Evolutionary conservation across 1,140 invertebrate species (phyloP).

Genomic region (Drosophila athabasca): DNA sequence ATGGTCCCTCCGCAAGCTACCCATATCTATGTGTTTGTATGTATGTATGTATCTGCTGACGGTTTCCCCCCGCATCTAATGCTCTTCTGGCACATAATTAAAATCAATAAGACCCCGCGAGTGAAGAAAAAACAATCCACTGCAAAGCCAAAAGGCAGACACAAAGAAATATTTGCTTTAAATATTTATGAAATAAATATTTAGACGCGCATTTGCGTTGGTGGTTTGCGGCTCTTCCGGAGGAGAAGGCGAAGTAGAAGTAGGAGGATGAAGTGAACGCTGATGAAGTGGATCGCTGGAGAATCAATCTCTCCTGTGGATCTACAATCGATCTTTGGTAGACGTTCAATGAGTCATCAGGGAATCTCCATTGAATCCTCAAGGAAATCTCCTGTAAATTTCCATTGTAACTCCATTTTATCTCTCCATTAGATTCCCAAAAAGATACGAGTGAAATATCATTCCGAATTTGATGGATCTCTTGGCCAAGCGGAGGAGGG

Average conservation of each 20-base stretch:
- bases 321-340: no score
- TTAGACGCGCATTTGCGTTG: constrained; percentile 27
- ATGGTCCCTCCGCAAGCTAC: neutral
- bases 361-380: no score
- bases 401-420: no score
- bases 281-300: neutral
- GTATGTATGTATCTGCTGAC: no score
- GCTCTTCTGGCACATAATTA: constrained; percentile 50
- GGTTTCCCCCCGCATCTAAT: neutral
- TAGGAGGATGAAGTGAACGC: neutral
- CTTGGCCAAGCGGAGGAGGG: no score
- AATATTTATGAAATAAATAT: constrained; percentile 53
- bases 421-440: no score
- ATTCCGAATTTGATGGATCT: no score
- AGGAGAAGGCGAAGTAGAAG: neutral
- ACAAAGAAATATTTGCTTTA: constrained; percentile 45
- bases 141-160: constrained; percentile 10
- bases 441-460: no score
- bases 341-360: no score
- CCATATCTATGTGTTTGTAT: neutral
- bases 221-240: constrained; percentile 22
- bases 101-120: constrained; percentile 32
- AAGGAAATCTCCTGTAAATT: no score
- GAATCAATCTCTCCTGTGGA: no score
- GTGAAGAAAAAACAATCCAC: constrained; percentile 10